Evolutionary conservation across 2,113 vertebrate genomes (phyloP).

Genomic region (Pardalotus punctatus): DNA sequence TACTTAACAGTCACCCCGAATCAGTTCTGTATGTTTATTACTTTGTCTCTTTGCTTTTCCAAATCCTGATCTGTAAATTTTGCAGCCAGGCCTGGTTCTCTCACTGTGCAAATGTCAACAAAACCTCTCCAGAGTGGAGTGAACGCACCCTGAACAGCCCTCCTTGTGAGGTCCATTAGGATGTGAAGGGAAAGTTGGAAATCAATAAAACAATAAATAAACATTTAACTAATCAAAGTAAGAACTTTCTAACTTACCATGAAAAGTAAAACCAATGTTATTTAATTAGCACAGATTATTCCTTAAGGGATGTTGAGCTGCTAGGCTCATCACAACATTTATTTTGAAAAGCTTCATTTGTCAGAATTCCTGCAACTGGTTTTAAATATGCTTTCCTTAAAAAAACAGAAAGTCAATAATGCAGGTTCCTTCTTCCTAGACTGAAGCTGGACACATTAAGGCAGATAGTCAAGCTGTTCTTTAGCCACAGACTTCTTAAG

Average conservation of each 20-base stretch:
- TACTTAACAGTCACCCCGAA: slow-evolving; percentile 81
- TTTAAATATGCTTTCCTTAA: not conserved
- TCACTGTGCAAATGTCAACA: slow-evolving; percentile 56
- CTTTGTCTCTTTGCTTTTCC: slow-evolving; percentile 27
- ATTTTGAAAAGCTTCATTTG: not conserved
- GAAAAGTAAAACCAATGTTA: not conserved
- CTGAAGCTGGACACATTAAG: not conserved
- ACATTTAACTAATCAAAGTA: not conserved
- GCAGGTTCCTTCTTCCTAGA: not conserved
- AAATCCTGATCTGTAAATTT: slow-evolving; percentile 55
- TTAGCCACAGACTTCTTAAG: not conserved
- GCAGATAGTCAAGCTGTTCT: not conserved
- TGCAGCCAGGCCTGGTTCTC: not conserved
- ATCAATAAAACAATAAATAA: slow-evolving; percentile 19
- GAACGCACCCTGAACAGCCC: not conserved
- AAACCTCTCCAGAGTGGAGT: slow-evolving; percentile 11
- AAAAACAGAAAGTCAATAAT: not conserved
- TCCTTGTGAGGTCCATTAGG: slow-evolving; percentile 55
- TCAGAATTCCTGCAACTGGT: not conserved
- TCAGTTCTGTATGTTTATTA: slow-evolving; percentile 82
- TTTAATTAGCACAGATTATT: not conserved
- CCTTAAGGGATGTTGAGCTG: not conserved
- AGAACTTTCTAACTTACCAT: not conserved
- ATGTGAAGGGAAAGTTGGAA: not conserved
- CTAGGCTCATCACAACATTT: not conserved